Conservation (phyloP, 2,797 vertebrate species). For the Okamejei kenojei region DNA sequence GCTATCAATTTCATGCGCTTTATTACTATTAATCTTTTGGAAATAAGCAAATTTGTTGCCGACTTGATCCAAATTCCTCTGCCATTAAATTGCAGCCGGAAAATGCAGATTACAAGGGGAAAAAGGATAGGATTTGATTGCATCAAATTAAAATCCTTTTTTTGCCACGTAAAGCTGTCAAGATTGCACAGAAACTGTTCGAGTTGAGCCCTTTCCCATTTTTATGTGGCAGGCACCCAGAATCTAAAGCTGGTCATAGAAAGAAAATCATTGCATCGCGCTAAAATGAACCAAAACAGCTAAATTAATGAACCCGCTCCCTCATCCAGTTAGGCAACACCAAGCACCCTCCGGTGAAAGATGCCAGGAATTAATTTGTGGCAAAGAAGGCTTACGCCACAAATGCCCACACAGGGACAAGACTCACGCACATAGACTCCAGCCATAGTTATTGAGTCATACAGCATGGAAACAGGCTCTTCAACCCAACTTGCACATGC, state of each 20-base stretch:
- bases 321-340: background rate
- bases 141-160: background rate
- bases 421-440: background rate
- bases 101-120: background rate
- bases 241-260: background rate
- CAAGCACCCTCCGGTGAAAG: background rate
- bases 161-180: background rate
- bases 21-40: background rate
- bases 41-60: background rate
- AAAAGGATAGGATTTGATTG: background rate
- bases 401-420: background rate
- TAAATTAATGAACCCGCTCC: background rate
- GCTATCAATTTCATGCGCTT: background rate
- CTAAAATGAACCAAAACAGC: background rate
- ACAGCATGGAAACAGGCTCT: too few relatives aligned
- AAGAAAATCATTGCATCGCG: background rate
- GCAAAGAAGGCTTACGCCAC: background rate
- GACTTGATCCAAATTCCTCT: background rate
- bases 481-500: too few relatives aligned
- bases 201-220: background rate
- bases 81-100: background rate
- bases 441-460: too few relatives aligned
- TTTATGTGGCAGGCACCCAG: background rate
- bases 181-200: background rate
- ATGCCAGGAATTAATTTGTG: too few relatives aligned